A percentile compares a stretch with the other conserved stretches of the same genome.
Conservation (phyloP, 2,797 vertebrate species). For the Erpetoichthys calabaricus region DNA sequence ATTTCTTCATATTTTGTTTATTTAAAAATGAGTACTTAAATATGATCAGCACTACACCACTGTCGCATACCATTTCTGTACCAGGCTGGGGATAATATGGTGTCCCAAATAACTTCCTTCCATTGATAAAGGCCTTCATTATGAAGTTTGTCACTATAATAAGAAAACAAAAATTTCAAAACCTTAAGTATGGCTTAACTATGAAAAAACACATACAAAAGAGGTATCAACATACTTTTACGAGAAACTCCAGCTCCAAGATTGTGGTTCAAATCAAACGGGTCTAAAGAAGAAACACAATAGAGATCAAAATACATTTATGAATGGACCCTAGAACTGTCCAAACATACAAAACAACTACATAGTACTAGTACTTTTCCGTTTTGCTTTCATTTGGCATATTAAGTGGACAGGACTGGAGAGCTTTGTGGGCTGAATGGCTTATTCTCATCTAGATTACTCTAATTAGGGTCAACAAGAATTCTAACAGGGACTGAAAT, state of each 20-base stretch:
- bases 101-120: conserved; percentile 87
- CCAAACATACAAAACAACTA: no score
- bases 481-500: no score
- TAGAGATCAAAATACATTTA: conserved; percentile 7
- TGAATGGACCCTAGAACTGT: no score
- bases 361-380: no score
- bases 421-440: no score
- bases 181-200: neutral
- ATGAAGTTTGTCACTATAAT: conserved; percentile 94
- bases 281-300: conserved; percentile 53
- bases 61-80: conserved; percentile 72
- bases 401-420: no score
- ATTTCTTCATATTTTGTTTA: no score
- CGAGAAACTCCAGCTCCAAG: conserved; percentile 95
- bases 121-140: conserved; percentile 98
- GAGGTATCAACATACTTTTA: conserved; percentile 61
- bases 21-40: no score
- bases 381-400: no score
- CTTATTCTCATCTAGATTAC: no score
- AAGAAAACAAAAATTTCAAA: conserved; percentile 15
- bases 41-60: no score
- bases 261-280: conserved; percentile 97
- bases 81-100: conserved; percentile 75
- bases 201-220: neutral
- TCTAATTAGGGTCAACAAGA: no score